A percentile compares a stretch with the other conserved stretches of the same genome.
These are phyloP conservation scores for Megathymus violae DNA, from an alignment of 1,140 invertebrate species.

Conservation along the genomic window DNA sequence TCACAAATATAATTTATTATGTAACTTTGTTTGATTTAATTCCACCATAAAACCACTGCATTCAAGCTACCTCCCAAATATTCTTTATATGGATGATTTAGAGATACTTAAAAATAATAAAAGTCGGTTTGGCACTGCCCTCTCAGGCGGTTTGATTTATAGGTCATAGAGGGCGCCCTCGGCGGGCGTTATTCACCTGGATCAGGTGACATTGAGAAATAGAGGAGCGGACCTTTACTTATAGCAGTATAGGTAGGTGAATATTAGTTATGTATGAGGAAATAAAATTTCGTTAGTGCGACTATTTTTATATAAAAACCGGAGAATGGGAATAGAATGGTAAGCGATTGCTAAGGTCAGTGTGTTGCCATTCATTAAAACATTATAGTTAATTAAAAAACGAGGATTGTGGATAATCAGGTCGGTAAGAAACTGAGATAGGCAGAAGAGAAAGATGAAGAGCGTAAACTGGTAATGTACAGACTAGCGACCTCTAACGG, in stretches of 20 bases:
- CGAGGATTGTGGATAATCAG: no score
- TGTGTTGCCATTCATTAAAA: no score
- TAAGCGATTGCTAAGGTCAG: no score
- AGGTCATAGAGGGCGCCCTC: conserved; percentile 10
- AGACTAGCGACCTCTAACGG: no score
- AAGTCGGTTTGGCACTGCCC: conserved; percentile 22
- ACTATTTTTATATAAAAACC: no score
- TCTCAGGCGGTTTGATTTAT: conserved; percentile 24
- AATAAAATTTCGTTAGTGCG: conserved; percentile 11
- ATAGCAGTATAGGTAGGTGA: background rate
- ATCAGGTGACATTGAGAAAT: conserved; percentile 24
- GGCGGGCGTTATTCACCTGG: conserved; percentile 15
- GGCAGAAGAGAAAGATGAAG: no score
- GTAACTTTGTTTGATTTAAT: background rate
- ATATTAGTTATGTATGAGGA: background rate
- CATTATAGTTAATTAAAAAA: no score
- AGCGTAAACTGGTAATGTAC: no score
- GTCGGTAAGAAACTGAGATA: no score
- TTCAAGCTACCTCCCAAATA: conserved; percentile 2
- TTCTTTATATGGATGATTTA: conserved; percentile 24
- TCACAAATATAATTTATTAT: background rate
- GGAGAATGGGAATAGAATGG: no score
- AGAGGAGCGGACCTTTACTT: conserved; percentile 4
- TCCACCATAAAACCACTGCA: conserved; percentile 2
- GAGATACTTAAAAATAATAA: conserved; percentile 26